Percentiles rank a stretch among this genome's conserved stretches.
Conservation (phyloP, 2,888 invertebrate species). For the Polydrusus tereticollis region DNA sequence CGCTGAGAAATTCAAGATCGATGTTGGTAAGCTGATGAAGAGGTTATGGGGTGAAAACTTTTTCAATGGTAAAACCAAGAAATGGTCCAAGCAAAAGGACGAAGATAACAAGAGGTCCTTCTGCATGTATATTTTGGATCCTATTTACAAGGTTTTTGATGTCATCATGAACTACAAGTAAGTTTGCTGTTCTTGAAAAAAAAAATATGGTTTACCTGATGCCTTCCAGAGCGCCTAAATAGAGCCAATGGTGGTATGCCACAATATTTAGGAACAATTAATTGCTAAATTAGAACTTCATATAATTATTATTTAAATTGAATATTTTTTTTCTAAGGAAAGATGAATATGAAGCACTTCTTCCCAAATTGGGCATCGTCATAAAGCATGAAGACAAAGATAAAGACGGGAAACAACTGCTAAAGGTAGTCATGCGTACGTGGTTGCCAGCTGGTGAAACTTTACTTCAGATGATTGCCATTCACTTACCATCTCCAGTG, state of each 20-base stretch:
- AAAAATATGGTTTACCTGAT: no score
- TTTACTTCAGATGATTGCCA: slow-evolving; percentile 99
- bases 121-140: slow-evolving; percentile 98
- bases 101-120: slow-evolving; percentile 96
- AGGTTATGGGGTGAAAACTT: slow-evolving; percentile 98
- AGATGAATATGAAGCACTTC: slow-evolving; percentile 89
- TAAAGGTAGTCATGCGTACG: slow-evolving; percentile 98
- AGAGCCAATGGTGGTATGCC: slow-evolving; percentile 73
- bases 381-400: slow-evolving; percentile 96
- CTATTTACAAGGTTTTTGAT: slow-evolving; percentile 95
- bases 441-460: slow-evolving; percentile 99
- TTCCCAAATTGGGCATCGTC: slow-evolving; percentile 92
- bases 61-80: slow-evolving; percentile 97
- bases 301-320: no score
- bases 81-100: slow-evolving; percentile 96
- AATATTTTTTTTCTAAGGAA: slow-evolving; percentile 80
- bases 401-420: slow-evolving; percentile 94
- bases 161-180: slow-evolving; percentile 72
- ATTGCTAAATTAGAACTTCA: neutral
- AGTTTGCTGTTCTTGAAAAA: no score
- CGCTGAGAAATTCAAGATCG: slow-evolving; percentile 98
- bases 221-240: slow-evolving; percentile 59
- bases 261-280: slow-evolving; percentile 71
- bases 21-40: slow-evolving; percentile 97
- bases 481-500: slow-evolving; percentile 98